A percentile compares a stretch with the other conserved stretches of the same genome.
These are phyloP conservation scores for Helicoverpa zea DNA, from an alignment of 1,140 invertebrate genomes.

Conservation along the genomic window DNA sequence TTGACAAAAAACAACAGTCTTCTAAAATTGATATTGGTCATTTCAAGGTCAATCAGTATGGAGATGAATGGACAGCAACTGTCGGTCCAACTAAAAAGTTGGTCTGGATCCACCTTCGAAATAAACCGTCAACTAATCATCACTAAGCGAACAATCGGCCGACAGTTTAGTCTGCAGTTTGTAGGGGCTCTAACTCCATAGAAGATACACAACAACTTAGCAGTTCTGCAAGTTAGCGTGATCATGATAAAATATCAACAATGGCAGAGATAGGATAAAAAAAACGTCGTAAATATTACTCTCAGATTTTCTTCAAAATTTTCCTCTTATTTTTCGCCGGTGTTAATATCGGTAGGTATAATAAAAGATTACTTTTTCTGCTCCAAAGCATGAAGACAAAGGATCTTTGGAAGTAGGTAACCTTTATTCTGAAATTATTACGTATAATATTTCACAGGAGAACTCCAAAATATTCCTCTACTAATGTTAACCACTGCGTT, in stretches of 20 bases:
- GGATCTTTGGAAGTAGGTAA: constrained; percentile 2
- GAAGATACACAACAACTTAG: too few relatives aligned
- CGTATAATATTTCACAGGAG: background rate
- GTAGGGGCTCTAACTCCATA: too few relatives aligned
- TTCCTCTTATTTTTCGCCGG: background rate
- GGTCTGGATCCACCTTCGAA: too few relatives aligned
- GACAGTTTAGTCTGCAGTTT: background rate
- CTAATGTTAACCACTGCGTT: too few relatives aligned
- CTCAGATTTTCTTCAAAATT: background rate
- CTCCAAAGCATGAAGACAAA: constrained; percentile 13
- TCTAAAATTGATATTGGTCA: too few relatives aligned
- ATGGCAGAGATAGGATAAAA: background rate
- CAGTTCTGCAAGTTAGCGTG: too few relatives aligned
- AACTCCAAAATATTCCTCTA: too few relatives aligned
- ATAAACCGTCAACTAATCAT: background rate
- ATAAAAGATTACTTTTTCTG: constrained; percentile 33
- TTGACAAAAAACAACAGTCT: too few relatives aligned
- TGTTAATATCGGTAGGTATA: constrained; percentile 30
- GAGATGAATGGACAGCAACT: too few relatives aligned
- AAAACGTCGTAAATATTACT: background rate
- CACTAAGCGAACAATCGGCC: too few relatives aligned
- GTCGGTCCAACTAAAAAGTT: too few relatives aligned
- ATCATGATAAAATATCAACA: background rate
- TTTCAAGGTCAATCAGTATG: too few relatives aligned
- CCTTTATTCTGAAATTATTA: constrained; percentile 41